phyloP scores from a whole-genome alignment of 2,888 invertebrate species.

The Pachycephus smyrnensis region DNA sequence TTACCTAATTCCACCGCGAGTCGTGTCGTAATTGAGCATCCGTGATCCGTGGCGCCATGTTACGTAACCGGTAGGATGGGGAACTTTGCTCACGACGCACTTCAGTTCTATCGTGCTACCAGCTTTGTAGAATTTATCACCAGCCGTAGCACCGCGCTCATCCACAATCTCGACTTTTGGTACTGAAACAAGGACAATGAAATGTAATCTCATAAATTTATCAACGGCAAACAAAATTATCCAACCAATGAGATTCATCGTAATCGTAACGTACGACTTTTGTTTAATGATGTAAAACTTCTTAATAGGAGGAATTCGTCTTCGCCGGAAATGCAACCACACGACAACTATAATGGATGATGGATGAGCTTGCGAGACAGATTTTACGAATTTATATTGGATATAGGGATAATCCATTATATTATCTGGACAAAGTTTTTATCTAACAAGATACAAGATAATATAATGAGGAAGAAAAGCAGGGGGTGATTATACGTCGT shows the following conservation, averaged over 20 bases:
- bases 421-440: neutral
- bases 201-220: too few species aligned
- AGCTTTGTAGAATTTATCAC: conserved; percentile 85
- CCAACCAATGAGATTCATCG: neutral
- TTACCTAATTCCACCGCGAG: conserved; percentile 85
- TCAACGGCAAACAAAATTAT: neutral
- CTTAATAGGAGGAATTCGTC: neutral
- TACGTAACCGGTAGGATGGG: conserved; percentile 80
- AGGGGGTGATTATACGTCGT: neutral
- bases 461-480: neutral
- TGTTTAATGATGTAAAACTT: neutral
- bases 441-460: neutral
- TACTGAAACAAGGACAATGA: conserved; percentile 70
- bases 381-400: neutral
- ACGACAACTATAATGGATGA: neutral
- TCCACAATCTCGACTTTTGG: conserved; percentile 86
- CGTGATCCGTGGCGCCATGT: conserved; percentile 83
- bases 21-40: conserved; percentile 82
- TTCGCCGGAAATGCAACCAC: neutral
- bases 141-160: conserved; percentile 80
- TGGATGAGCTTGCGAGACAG: neutral
- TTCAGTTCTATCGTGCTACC: conserved; percentile 86
- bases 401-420: neutral
- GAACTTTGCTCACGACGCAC: conserved; percentile 84
- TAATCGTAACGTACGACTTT: neutral